Evolutionary conservation across 2,888 invertebrate genomes (phyloP).

Genomic region (Tenthredo mesomela): DNA sequence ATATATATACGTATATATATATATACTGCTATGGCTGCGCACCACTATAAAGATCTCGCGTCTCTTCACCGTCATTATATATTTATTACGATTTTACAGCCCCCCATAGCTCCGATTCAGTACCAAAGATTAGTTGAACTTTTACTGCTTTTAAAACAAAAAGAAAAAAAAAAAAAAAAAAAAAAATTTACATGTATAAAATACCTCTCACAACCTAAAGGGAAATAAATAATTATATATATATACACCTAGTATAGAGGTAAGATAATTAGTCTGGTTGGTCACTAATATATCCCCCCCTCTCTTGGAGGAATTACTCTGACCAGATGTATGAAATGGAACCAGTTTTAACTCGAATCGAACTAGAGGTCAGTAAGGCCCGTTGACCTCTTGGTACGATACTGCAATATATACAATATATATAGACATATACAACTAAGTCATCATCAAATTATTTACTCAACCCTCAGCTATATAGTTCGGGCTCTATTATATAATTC

Average conservation of each 20-base stretch:
- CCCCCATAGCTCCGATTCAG: not conserved
- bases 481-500: not conserved
- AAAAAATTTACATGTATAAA: too few relatives aligned
- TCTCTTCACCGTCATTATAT: constrained; percentile 5
- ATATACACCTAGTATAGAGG: not conserved
- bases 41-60: not conserved
- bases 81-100: constrained; percentile 14
- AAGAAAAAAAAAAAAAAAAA: not conserved
- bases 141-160: not conserved
- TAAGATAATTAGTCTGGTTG: constrained; percentile 16
- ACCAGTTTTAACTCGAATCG: constrained; percentile 44
- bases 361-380: constrained; percentile 27
- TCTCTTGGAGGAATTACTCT: not conserved
- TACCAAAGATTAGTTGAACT: not conserved
- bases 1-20: not conserved
- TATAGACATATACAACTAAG: not conserved
- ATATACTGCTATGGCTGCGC: not conserved
- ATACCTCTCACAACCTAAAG: not conserved
- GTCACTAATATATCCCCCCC: constrained; percentile 8
- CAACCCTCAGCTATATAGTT: not conserved
- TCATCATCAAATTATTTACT: not conserved
- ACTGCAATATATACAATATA: not conserved
- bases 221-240: not conserved
- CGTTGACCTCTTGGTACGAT: constrained; percentile 43
- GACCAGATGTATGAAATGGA: constrained; percentile 38